These are phyloP conservation scores for Xiphophorus maculatus DNA, from an alignment of 2,113 vertebrate species.

Conservation along the genomic window DNA sequence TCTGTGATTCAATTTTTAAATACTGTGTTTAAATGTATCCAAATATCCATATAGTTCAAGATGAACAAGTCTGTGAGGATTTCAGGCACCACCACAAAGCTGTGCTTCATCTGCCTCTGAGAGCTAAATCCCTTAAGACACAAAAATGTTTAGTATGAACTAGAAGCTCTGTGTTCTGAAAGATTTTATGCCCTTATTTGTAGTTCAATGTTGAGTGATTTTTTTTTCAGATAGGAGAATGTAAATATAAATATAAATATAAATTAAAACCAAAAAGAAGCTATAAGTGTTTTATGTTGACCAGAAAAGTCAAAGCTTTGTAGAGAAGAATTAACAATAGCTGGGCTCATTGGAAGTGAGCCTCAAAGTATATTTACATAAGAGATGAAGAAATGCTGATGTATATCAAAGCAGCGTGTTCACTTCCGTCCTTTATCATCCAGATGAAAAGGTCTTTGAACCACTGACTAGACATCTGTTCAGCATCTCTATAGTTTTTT, in stretches of 20 bases:
- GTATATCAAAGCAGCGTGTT: slow-evolving; percentile 31
- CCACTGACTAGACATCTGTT: slow-evolving; percentile 4
- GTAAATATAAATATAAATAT: background rate
- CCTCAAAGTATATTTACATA: slow-evolving; percentile 18
- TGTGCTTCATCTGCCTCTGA: background rate
- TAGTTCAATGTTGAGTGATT: background rate
- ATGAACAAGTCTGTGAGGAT: background rate
- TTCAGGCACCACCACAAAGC: background rate
- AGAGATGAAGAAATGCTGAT: slow-evolving; percentile 4
- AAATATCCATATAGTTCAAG: too few relatives aligned
- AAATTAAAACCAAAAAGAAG: background rate
- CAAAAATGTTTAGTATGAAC: background rate
- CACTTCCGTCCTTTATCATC: slow-evolving; percentile 28
- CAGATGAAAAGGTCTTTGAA: slow-evolving; percentile 47
- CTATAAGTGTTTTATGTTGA: background rate
- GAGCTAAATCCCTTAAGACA: background rate
- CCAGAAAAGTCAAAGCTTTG: background rate
- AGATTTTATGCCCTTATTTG: slow-evolving; percentile 1
- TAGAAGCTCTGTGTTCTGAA: background rate
- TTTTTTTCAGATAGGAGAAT: background rate
- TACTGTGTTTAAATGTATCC: too few relatives aligned
- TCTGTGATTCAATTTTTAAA: too few relatives aligned
- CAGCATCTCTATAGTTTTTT: slow-evolving; percentile 9
- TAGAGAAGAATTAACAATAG: background rate
- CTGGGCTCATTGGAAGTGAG: background rate